Conservation (phyloP, 2,113 vertebrate genomes). For the Chauna torquata region DNA sequence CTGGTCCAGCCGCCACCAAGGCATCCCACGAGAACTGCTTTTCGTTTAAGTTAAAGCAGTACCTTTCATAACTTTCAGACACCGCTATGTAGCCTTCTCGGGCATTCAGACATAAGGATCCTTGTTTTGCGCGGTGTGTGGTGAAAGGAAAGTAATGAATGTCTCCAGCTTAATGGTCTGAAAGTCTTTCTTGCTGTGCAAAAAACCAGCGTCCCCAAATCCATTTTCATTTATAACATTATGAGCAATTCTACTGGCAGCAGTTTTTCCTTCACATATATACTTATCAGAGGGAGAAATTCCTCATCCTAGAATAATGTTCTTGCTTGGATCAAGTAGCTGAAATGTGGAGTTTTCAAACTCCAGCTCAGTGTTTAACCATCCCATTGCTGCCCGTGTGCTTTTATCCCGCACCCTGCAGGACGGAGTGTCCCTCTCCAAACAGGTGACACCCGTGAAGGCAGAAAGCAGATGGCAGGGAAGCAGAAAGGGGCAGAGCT, state of each 20-base stretch:
- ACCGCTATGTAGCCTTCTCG: not conserved
- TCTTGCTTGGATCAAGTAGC: slow-evolving; percentile 4
- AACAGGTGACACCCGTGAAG: not conserved
- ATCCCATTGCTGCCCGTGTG: not conserved
- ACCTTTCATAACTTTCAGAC: not conserved
- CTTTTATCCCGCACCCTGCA: rapidly evolving
- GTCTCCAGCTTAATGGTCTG: slow-evolving; percentile 19
- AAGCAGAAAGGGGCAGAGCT: not conserved
- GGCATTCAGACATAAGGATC: not conserved
- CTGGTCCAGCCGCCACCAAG: not conserved
- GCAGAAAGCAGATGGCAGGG: not conserved
- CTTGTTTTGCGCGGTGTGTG: not conserved
- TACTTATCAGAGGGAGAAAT: slow-evolving; percentile 60
- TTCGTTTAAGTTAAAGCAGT: not conserved
- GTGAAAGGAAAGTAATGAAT: slow-evolving; percentile 22
- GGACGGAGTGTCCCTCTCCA: not conserved
- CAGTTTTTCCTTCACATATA: slow-evolving; percentile 33
- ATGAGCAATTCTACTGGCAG: slow-evolving; percentile 57
- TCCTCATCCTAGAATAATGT: slow-evolving; percentile 23
- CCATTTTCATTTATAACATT: slow-evolving; percentile 62
- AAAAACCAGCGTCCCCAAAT: slow-evolving; percentile 12
- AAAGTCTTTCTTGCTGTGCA: slow-evolving; percentile 10
- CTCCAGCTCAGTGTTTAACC: not conserved
- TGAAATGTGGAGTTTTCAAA: not conserved
- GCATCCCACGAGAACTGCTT: not conserved